These are phyloP conservation scores for Mercenaria mercenaria DNA, from an alignment of 1,140 invertebrate genomes.

Conservation along the genomic window DNA sequence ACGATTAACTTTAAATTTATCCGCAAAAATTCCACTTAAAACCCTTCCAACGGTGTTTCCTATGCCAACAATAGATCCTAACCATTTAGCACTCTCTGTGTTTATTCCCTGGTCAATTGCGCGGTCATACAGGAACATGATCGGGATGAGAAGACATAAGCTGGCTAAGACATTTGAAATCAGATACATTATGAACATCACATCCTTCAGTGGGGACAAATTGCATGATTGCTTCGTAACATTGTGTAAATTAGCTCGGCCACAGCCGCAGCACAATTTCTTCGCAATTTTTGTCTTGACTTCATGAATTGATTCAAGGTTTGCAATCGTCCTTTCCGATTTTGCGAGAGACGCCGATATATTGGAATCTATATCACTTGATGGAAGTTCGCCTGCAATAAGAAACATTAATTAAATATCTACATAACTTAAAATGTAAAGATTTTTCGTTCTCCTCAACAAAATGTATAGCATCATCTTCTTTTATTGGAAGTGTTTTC, in stretches of 20 bases:
- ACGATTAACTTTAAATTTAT: conserved; percentile 84
- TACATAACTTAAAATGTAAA: too few species aligned
- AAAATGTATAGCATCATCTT: too few species aligned
- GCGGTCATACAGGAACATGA: conserved; percentile 91
- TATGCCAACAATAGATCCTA: conserved; percentile 96
- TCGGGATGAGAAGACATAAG: conserved; percentile 97
- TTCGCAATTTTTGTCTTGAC: too few species aligned
- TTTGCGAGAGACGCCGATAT: too few species aligned
- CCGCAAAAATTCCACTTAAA: conserved; percentile 86
- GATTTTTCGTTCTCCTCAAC: too few species aligned
- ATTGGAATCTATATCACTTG: too few species aligned
- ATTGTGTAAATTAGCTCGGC: too few species aligned
- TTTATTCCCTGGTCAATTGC: conserved; percentile 87
- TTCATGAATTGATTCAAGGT: not conserved
- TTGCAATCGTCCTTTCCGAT: not conserved
- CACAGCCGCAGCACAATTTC: too few species aligned
- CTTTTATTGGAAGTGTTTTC: too few species aligned
- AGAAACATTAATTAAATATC: too few species aligned
- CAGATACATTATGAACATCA: conserved; percentile 95
- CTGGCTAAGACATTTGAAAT: conserved; percentile 98
- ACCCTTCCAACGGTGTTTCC: conserved; percentile 88
- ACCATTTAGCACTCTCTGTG: conserved; percentile 91
- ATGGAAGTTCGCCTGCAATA: too few species aligned
- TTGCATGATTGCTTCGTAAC: conserved; percentile 94
- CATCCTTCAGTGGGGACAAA: conserved; percentile 93